A percentile compares a stretch with the other conserved stretches of the same genome.
phyloP scores from a whole-genome alignment of 2,797 vertebrate species.

The Gymnothorax javanicus region DNA sequence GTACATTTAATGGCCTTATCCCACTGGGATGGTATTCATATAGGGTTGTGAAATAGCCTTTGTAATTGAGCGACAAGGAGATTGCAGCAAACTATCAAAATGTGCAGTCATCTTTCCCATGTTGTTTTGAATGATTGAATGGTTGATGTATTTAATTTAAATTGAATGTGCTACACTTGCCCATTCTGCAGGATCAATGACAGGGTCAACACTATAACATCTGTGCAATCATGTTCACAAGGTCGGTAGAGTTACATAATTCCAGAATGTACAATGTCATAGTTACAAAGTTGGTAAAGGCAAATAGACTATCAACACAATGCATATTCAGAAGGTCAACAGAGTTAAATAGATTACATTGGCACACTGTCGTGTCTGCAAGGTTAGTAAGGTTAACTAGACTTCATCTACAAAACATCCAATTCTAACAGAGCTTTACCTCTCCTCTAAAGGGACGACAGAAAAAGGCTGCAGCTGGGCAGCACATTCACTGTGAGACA shows the following conservation, averaged over 20 bases:
- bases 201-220: neutral
- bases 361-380: neutral
- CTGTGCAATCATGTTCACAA: too few species aligned
- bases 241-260: neutral
- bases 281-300: too few species aligned
- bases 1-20: neutral
- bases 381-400: neutral
- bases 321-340: too few species aligned
- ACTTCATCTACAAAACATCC: neutral
- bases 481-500: conserved; percentile 86
- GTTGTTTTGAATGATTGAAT: neutral
- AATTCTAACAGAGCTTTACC: neutral
- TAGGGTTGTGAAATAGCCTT: neutral
- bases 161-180: neutral
- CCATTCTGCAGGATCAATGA: neutral
- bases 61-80: neutral
- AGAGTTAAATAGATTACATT: too few species aligned
- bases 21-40: neutral
- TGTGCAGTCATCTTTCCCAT: neutral
- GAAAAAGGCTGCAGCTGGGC: conserved; percentile 35
- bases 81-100: neutral
- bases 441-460: conserved; percentile 17
- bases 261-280: neutral
- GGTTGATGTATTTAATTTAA: neutral
- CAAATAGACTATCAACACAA: too few species aligned